Percentiles rank a stretch among this genome's conserved stretches.
Conservation (phyloP, 1,140 invertebrate species). For the Epicauta chinensis region DNA sequence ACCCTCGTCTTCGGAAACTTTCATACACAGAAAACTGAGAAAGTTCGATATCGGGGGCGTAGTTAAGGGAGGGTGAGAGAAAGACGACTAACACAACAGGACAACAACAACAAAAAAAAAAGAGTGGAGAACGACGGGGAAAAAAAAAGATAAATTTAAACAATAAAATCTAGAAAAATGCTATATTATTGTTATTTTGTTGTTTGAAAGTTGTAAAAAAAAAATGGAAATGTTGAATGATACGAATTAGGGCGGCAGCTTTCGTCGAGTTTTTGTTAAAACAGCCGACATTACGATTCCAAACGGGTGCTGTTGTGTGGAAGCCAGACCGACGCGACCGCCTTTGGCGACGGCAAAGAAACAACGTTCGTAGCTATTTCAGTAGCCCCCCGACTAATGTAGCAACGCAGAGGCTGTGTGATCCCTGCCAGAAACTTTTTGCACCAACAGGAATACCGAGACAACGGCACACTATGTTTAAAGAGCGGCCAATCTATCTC, state of each 20-base stretch:
- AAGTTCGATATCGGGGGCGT: too few species aligned
- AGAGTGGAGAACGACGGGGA: too few species aligned
- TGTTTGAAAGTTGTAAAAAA: too few species aligned
- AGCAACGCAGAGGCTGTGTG: conserved; percentile 18
- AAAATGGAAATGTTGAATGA: conserved; percentile 8
- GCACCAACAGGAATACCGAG: conserved; percentile 13
- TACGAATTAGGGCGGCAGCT: conserved; percentile 14
- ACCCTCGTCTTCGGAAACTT: conserved; percentile 14
- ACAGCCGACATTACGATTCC: conserved; percentile 21
- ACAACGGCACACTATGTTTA: conserved; percentile 7
- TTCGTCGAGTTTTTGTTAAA: conserved; percentile 26
- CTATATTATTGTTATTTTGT: too few species aligned
- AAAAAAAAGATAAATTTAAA: too few species aligned
- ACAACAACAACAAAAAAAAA: too few species aligned
- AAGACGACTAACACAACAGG: neutral
- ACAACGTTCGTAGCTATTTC: conserved; percentile 30
- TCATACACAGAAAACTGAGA: neutral
- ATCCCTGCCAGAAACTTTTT: conserved; percentile 31
- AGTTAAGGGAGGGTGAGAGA: too few species aligned
- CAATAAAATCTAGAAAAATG: too few species aligned
- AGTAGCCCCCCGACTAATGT: conserved; percentile 23
- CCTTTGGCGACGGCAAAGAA: conserved; percentile 30
- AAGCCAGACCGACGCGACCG: conserved; percentile 29
- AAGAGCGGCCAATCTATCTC: conserved; percentile 9
- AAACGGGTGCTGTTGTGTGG: conserved; percentile 22